Conservation (phyloP, 2,113 vertebrate species). For the Podocnemis expansa region DNA sequence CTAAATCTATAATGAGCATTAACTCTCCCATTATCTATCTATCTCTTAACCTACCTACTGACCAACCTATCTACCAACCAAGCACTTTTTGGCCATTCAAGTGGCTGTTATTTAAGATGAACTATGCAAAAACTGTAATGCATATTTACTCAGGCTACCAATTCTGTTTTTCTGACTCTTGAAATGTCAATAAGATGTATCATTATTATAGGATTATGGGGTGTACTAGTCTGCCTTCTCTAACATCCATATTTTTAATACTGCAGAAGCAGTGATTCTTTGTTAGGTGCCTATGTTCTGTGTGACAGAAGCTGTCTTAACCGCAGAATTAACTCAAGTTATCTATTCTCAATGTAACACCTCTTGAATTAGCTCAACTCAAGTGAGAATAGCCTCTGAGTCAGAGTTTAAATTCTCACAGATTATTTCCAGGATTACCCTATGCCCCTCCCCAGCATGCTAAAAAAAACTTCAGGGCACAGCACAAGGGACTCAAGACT, state of each 20-base stretch:
- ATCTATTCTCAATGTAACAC: neutral
- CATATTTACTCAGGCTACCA: neutral
- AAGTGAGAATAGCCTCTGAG: neutral
- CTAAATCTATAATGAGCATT: neutral
- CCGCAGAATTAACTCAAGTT: neutral
- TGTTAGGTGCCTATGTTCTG: neutral
- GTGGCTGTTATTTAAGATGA: neutral
- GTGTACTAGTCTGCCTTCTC: neutral
- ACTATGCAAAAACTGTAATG: neutral
- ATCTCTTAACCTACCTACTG: neutral
- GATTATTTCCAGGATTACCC: too few relatives aligned
- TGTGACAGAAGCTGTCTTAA: neutral
- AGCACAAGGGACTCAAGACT: too few relatives aligned
- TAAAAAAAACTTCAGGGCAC: too few relatives aligned
- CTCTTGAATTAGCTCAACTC: neutral
- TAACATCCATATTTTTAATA: neutral
- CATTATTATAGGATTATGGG: neutral
- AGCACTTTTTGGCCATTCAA: neutral
- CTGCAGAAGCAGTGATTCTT: neutral
- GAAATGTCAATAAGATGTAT: neutral
- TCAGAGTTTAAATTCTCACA: neutral
- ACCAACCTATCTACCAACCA: neutral
- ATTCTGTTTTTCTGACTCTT: neutral
- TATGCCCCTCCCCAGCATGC: too few relatives aligned
- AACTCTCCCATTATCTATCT: neutral